Base-by-base conservation (phyloP, 1,140 invertebrate genomes). In the Anastrepha ludens region DNA sequence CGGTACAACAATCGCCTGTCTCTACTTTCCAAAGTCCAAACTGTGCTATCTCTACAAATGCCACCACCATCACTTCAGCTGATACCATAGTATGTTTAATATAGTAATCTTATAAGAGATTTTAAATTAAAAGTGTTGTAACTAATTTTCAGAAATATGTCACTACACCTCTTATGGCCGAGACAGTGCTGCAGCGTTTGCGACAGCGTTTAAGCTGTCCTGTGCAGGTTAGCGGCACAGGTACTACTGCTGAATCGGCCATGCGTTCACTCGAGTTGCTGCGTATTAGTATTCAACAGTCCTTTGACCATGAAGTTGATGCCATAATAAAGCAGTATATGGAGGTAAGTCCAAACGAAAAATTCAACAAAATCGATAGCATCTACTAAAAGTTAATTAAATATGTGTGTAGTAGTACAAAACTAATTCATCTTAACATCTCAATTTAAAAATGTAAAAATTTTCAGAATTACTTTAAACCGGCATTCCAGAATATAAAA, bases 281-380 rank as follows among this genome's bases (percentile, higher is more conserved):
- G 13, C 91, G 96, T 64, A 95, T 95, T 89, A 95, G 94, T 90
- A 91, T 96, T 62, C 96, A 96, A 90, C 93, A 94, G 85, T 93
- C 92, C 17, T 95, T 96, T 58, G 96, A 96, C 91, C 94, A 95
- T 89, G 96, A 96, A 89, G 94, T 96, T 64, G 94, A 96, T 90
- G 91, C 92, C 17, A 93, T 96, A 13, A 94, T 96, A 64, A 94
- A 95, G 87, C 94, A 94, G 87, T 96, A 95, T 89, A 92, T 95
- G 86, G 94, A 95, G 87, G 95, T 95, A 88, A 44, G 88, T 86
- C 9, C 29, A 50, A 41, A 11, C 11, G 3, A n/a, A 47, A 9
- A 9, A 50, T 15, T 47, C 50, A 7, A n/a, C 39, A 29, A 29
- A 29, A 29, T 29, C 29, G 29, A 29, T 29, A 29, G 29, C 29